These are phyloP conservation scores for Panzeria rudis DNA, from an alignment of 2,888 invertebrate genomes.

Conservation along the genomic window DNA sequence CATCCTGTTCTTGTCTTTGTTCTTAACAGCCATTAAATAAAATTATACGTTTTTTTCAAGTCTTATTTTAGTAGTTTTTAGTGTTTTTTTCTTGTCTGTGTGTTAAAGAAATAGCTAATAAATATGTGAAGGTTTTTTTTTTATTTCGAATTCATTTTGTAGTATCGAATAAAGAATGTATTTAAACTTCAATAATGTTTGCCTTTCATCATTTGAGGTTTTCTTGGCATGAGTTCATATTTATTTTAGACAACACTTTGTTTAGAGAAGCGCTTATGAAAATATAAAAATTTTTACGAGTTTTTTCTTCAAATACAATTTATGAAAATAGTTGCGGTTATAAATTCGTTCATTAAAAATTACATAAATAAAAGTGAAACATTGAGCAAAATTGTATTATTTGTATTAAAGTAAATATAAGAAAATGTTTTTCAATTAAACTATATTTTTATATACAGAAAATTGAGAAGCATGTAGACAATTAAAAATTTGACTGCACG, in stretches of 20 bases:
- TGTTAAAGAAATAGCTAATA: background rate
- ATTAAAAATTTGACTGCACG: too few relatives aligned
- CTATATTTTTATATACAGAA: too few relatives aligned
- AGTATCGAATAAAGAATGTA: background rate
- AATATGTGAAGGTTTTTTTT: constrained; percentile 38
- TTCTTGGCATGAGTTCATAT: constrained; percentile 32
- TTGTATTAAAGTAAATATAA: background rate
- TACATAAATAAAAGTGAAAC: background rate
- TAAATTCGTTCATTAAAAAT: background rate
- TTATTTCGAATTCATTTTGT: constrained; percentile 31
- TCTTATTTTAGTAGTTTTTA: constrained; percentile 14
- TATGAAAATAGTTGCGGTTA: constrained; percentile 9
- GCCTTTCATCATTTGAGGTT: constrained; percentile 2
- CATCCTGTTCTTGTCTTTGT: constrained; percentile 67
- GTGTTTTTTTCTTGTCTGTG: background rate
- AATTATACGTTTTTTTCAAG: constrained; percentile 9
- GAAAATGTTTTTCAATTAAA: too few relatives aligned
- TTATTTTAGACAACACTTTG: constrained; percentile 12
- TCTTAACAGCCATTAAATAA: constrained; percentile 43
- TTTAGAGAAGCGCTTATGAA: constrained; percentile 1
- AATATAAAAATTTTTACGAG: background rate
- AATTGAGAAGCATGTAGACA: too few relatives aligned
- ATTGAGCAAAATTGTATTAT: background rate
- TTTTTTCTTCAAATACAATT: constrained; percentile 14
- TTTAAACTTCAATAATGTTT: background rate